These are phyloP conservation scores for Athripsodes cinereus DNA, from an alignment of 2,888 invertebrate species.

Conservation along the genomic window DNA sequence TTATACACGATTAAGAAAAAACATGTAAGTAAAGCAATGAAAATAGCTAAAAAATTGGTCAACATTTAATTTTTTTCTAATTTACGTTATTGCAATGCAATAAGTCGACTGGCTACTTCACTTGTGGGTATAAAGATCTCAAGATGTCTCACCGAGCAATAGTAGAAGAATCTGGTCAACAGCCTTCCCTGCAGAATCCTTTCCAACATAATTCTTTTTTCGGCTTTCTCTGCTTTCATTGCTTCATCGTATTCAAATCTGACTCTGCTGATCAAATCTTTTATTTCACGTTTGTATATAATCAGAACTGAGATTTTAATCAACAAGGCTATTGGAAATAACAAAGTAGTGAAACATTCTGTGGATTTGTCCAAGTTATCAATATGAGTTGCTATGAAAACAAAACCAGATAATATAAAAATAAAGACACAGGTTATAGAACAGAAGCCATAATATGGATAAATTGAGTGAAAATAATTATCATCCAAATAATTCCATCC, in stretches of 20 bases:
- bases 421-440: too few species aligned
- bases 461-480: background rate
- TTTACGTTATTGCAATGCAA: too few species aligned
- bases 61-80: too few species aligned
- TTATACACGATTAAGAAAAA: too few species aligned
- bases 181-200: slow-evolving; percentile 17
- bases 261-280: background rate
- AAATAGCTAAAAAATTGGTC: too few species aligned
- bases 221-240: slow-evolving; percentile 6
- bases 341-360: slow-evolving; percentile 16
- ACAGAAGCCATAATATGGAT: background rate
- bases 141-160: slow-evolving; percentile 7
- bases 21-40: too few species aligned
- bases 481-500: slow-evolving; percentile 6
- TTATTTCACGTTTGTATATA: background rate
- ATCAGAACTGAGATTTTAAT: slow-evolving; percentile 2
- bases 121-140: too few species aligned
- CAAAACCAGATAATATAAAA: slow-evolving; percentile 7
- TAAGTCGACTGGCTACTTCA: too few species aligned
- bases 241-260: slow-evolving; percentile 6
- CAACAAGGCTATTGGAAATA: slow-evolving; percentile 5
- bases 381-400: slow-evolving; percentile 13
- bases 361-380: slow-evolving; percentile 9
- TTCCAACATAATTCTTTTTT: slow-evolving; percentile 15
- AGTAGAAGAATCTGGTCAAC: slow-evolving; percentile 14